These are phyloP conservation scores for Cebuella pygmaea DNA, from an alignment of 2,797 vertebrate species.

Conservation along the genomic window DNA sequence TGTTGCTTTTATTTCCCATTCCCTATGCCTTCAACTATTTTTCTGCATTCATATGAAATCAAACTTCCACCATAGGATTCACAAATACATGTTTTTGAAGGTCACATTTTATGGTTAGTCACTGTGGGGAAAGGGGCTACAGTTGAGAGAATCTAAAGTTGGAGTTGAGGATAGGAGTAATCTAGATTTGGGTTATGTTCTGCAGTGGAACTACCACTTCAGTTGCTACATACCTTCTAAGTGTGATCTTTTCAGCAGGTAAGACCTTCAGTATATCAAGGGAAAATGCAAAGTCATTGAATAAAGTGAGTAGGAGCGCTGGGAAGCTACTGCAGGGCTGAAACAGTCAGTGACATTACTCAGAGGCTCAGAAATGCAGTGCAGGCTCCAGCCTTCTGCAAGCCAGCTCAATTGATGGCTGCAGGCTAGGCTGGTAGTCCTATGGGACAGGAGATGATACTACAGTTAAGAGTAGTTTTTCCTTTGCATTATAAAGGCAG, in stretches of 20 bases:
- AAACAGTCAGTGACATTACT: constrained; percentile 67
- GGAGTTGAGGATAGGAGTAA: not conserved
- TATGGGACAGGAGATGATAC: constrained; percentile 17
- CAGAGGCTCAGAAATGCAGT: constrained; percentile 1
- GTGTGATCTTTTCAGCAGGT: constrained; percentile 53
- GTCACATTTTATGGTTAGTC: not conserved
- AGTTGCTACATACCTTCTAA: not conserved
- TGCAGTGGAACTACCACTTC: not conserved
- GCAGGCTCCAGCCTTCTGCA: not conserved
- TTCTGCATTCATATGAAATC: not conserved
- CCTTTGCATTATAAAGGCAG: constrained; percentile 57
- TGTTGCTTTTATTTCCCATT: constrained; percentile 13
- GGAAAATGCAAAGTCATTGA: constrained; percentile 69
- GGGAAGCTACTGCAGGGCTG: constrained; percentile 49
- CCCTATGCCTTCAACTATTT: not conserved
- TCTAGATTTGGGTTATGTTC: not conserved
- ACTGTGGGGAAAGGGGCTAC: not conserved
- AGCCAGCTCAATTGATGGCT: not conserved
- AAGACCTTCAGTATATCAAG: constrained; percentile 60
- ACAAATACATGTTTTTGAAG: not conserved
- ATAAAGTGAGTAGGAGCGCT: constrained; percentile 78
- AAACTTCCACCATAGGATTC: not conserved
- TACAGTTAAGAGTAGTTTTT: constrained; percentile 52
- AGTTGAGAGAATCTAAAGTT: not conserved
- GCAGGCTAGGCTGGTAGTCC: constrained; percentile 40